Conservation (phyloP, 1,140 invertebrate genomes). For the Achatina immaculata region DNA sequence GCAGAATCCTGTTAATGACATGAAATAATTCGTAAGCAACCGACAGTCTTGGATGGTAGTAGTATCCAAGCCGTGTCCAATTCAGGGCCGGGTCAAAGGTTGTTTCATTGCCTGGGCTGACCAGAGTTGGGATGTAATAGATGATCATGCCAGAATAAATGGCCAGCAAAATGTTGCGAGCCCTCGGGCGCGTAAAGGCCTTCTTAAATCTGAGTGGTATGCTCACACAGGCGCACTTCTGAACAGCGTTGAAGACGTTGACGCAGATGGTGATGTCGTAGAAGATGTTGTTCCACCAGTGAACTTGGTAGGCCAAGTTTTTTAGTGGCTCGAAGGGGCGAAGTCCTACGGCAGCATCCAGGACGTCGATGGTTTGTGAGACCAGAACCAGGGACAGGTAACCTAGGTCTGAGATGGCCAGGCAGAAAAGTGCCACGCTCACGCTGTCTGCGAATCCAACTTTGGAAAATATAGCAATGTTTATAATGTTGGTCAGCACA, state of each 20-base stretch:
- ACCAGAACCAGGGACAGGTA: not conserved
- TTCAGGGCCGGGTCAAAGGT: not conserved
- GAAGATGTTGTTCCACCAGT: not conserved
- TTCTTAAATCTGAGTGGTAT: not conserved
- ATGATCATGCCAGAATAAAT: not conserved
- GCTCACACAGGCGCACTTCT: slow-evolving; percentile 11
- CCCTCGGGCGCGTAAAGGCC: not conserved
- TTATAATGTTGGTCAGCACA: not conserved
- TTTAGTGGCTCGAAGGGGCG: not conserved
- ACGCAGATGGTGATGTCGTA: slow-evolving; percentile 1
- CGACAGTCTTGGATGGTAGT: not conserved
- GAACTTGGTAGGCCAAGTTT: not conserved
- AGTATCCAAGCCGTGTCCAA: not conserved
- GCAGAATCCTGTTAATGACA: slow-evolving; percentile 4
- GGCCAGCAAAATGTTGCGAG: not conserved
- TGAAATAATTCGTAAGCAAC: slow-evolving; percentile 15
- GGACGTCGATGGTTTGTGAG: not conserved
- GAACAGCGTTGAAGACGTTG: slow-evolving; percentile 10
- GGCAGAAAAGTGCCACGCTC: not conserved
- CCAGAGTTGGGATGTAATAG: not conserved
- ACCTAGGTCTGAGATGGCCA: not conserved
- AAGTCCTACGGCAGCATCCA: not conserved
- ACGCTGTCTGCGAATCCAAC: not conserved
- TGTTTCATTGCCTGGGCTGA: not conserved
- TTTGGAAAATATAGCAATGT: not conserved